These are phyloP conservation scores for Anoplopoma fimbria DNA, from an alignment of 2,113 vertebrate genomes.

Conservation along the genomic window DNA sequence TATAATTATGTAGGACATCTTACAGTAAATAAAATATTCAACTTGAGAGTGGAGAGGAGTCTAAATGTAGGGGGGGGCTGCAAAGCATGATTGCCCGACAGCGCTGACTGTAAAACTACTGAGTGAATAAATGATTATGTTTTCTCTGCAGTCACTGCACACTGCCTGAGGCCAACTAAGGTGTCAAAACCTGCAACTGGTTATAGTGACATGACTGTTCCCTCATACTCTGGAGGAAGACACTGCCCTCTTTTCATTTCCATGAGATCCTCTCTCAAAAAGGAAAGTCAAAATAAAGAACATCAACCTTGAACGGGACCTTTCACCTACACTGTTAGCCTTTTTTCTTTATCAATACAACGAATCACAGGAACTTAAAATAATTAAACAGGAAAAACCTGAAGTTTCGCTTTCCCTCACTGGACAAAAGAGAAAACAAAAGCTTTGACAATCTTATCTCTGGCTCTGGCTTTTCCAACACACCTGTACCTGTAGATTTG, in stretches of 20 bases:
- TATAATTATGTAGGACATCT: not conserved
- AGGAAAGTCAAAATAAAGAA: slow-evolving; percentile 7
- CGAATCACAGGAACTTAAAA: not conserved
- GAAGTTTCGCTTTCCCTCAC: not conserved
- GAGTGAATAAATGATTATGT: slow-evolving; percentile 49
- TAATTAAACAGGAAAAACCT: not conserved
- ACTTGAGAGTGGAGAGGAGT: not conserved
- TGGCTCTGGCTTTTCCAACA: not conserved
- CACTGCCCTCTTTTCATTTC: not conserved
- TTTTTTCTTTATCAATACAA: not conserved
- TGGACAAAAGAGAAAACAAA: not conserved
- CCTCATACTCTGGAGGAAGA: slow-evolving; percentile 3
- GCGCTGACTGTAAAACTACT: not conserved
- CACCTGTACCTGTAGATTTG: not conserved
- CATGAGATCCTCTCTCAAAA: slow-evolving; percentile 4
- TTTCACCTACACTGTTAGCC: not conserved
- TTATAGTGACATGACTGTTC: not conserved
- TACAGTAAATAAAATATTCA: slow-evolving; percentile 41
- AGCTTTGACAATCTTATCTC: slow-evolving; percentile 7
- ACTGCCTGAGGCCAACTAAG: slow-evolving; percentile 22
- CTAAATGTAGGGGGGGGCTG: not conserved
- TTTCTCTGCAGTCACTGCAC: slow-evolving; percentile 23
- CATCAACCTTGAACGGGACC: not conserved
- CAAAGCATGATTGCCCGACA: not conserved
- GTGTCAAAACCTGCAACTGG: slow-evolving; percentile 35